Conservation (phyloP, 1,140 invertebrate genomes). For the Drosophila sp. region DNA sequence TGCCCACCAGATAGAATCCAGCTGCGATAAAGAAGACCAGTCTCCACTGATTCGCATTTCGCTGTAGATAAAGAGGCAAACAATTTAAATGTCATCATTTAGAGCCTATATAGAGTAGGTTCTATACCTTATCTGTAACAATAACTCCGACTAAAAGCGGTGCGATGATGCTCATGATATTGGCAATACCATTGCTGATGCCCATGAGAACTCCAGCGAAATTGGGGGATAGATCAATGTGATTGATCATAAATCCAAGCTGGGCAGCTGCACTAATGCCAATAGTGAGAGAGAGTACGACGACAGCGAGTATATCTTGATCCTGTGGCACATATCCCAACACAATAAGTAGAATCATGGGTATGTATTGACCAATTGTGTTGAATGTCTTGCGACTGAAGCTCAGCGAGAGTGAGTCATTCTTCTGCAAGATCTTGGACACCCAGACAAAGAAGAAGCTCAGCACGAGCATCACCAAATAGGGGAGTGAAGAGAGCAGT, state of each 20-base stretch:
- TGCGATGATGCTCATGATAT: slow-evolving; percentile 89
- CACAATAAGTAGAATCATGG: slow-evolving; percentile 87
- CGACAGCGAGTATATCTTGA: slow-evolving; percentile 86
- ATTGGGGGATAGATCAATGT: slow-evolving; percentile 91
- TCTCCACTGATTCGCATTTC: slow-evolving; percentile 88
- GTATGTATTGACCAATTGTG: slow-evolving; percentile 87
- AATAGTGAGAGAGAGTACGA: slow-evolving; percentile 88
- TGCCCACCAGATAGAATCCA: slow-evolving; percentile 89
- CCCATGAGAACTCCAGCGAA: slow-evolving; percentile 89
- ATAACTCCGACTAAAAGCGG: slow-evolving; percentile 88
- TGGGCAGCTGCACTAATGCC: slow-evolving; percentile 91
- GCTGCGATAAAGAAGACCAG: slow-evolving; percentile 91
- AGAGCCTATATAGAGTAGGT: neutral
- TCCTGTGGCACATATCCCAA: slow-evolving; percentile 87
- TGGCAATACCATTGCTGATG: slow-evolving; percentile 91
- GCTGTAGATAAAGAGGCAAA: slow-evolving; percentile 69
- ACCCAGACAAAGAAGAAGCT: slow-evolving; percentile 87
- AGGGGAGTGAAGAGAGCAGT: slow-evolving; percentile 91
- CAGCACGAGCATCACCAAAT: slow-evolving; percentile 87
- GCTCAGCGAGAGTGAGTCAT: slow-evolving; percentile 85
- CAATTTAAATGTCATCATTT: neutral
- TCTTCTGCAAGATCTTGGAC: slow-evolving; percentile 86
- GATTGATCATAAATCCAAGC: slow-evolving; percentile 89
- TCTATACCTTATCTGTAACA: slow-evolving; percentile 87
- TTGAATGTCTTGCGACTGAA: slow-evolving; percentile 89